Base-by-base conservation (phyloP, 1,140 invertebrate species). In the Atopsyche davidsoni region DNA sequence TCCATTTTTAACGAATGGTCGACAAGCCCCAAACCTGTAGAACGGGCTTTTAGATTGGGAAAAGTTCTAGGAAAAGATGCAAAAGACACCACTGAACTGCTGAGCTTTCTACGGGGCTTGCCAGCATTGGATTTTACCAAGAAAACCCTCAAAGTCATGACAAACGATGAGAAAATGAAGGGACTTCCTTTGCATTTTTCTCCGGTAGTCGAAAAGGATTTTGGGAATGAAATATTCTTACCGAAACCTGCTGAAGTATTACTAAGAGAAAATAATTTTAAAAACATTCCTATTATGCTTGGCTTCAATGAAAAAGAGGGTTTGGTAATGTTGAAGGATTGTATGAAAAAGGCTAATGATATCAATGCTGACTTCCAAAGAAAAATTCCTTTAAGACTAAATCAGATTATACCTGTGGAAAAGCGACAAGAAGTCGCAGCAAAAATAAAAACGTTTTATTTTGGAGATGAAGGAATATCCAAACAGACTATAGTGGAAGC, bases 241-340 rank as follows among this genome's bases (percentile, higher is more conserved):
- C 60, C 58, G 1, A 61, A 71, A 51, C 43, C 66, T 13, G 67
- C 71, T 3, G 31, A 69, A n/a, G 51, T 68, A 39, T 51, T 68
- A 39, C 50, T 75, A 13, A 21, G 58, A 21, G 59, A 58, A n/a
- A 65, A 73, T 39, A 64, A 65, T 31, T 72, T 73, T 28, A 58
- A 73, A 23, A 70, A 75, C 46, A 67, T 85, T 10, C 81, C 83
- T 0, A 65, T 77, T 13, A 70, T 85, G 4, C 58, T 76, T 13
- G 84, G 83, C 1, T 75, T 78, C 31, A 79, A 73, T 58, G 64
- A 58, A 13, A 62, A 67, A 10, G 83, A 86, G 68, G 77, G 77
- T 11, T 57, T 78, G 9, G 49, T 75, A 0, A 57, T 73, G 7
- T 50, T 75, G 4, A 51, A 51, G 23, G 56, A 58, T 41, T 51